Conservation (phyloP, 1,140 invertebrate genomes). For the Plutomurus gul region DNA sequence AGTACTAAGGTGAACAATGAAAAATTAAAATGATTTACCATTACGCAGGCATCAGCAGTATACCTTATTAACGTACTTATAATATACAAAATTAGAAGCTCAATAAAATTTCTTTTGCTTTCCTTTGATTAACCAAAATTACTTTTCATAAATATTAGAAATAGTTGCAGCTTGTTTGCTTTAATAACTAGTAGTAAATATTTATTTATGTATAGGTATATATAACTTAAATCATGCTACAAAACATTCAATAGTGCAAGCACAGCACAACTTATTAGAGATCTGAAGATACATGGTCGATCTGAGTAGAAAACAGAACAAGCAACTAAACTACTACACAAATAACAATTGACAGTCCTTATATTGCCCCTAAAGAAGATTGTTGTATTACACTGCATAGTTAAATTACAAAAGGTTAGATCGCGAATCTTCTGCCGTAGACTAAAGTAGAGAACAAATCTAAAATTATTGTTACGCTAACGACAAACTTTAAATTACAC, state of each 20-base stretch:
- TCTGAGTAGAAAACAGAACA: constrained; percentile 12
- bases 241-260: neutral
- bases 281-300: constrained; percentile 17
- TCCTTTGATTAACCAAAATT: neutral
- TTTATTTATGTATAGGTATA: neutral
- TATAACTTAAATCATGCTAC: neutral
- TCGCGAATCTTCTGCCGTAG: neutral
- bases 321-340: constrained; percentile 3
- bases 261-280: constrained; percentile 10
- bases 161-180: neutral
- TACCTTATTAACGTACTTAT: neutral
- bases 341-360: constrained; percentile 1
- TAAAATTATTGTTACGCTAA: neutral
- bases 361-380: neutral
- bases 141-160: neutral
- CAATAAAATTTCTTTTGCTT: neutral
- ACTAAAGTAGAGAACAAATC: neutral
- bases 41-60: too few species aligned
- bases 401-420: constrained; percentile 24
- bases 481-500: too few species aligned
- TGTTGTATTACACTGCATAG: neutral
- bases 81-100: constrained; percentile 22
- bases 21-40: constrained; percentile 23
- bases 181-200: too few species aligned
- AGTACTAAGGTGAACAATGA: too few species aligned